These are phyloP conservation scores for Sarotherodon lohbergeri DNA, from an alignment of 2,113 vertebrate genomes.

Conservation along the genomic window DNA sequence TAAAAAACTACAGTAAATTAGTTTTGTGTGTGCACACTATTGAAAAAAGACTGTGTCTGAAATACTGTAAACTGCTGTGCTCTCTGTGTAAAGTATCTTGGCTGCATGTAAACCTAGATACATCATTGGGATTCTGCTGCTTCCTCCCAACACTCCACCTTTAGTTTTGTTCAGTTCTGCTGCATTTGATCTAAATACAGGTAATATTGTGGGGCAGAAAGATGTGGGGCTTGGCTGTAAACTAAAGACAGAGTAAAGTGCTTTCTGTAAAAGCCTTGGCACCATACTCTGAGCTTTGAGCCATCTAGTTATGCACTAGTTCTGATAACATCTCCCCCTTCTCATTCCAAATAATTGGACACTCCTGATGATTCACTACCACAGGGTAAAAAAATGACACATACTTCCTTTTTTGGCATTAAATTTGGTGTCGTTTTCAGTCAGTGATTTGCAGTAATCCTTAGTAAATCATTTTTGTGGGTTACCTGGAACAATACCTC, in stretches of 20 bases:
- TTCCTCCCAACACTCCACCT: background rate
- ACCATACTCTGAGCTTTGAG: background rate
- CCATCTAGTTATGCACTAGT: background rate
- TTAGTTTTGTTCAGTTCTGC: background rate
- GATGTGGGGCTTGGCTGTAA: background rate
- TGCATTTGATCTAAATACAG: background rate
- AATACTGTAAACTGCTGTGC: background rate
- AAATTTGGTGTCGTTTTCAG: background rate
- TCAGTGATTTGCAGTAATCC: background rate
- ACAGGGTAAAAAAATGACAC: background rate
- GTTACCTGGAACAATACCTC: too few relatives aligned
- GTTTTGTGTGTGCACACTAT: background rate
- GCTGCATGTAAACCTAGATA: background rate
- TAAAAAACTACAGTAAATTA: background rate
- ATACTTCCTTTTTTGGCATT: background rate
- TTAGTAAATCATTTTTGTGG: background rate
- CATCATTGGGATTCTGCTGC: background rate
- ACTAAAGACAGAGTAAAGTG: background rate
- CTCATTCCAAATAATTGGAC: background rate
- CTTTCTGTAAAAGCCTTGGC: background rate
- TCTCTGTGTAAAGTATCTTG: background rate
- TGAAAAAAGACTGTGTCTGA: background rate
- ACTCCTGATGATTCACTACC: background rate
- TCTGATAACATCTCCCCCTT: background rate
- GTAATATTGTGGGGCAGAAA: background rate